Evolutionary conservation across 2,797 vertebrate species (phyloP).

Genomic region (Xyrichtys novacula): DNA sequence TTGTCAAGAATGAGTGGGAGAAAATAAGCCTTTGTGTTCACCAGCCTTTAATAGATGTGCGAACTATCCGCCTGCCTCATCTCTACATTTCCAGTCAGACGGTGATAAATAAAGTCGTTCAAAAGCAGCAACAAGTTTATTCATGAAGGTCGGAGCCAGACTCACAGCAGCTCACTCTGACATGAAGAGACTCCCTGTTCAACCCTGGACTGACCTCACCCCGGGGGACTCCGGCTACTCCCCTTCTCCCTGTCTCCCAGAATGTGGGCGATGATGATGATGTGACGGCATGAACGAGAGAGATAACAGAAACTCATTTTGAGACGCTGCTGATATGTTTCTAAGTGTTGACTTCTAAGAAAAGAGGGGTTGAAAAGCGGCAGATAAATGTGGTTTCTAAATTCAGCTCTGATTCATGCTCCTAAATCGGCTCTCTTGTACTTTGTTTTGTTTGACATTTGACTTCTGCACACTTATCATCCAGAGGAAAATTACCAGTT

Average conservation of each 20-base stretch:
- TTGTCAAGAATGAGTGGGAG: conserved; percentile 50
- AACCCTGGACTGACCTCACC: conserved; percentile 62
- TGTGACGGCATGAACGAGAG: conserved; percentile 39
- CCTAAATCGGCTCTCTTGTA: conserved; percentile 26
- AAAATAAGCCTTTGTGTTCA: conserved; percentile 61
- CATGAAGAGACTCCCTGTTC: conserved; percentile 42
- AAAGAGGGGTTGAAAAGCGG: conserved; percentile 36
- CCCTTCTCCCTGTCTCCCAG: conserved; percentile 41
- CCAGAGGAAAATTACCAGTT: conserved; percentile 53
- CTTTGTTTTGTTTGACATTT: conserved; percentile 51
- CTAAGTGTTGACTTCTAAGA: conserved; percentile 41
- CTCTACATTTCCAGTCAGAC: conserved; percentile 12
- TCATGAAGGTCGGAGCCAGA: conserved; percentile 18
- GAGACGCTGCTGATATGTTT: conserved; percentile 27
- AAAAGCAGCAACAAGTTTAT: conserved; percentile 29
- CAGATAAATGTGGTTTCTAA: conserved; percentile 34
- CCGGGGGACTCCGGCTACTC: conserved; percentile 53
- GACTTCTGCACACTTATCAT: conserved; percentile 51
- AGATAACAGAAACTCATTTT: conserved; percentile 60
- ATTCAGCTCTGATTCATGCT: conserved; percentile 46
- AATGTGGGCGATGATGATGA: conserved; percentile 52
- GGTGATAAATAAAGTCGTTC: background rate
- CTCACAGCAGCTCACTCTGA: conserved; percentile 42
- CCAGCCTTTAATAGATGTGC: conserved; percentile 29
- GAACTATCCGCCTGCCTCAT: conserved; percentile 15